Evolutionary conservation across 1,140 invertebrate species (phyloP), one percentile per base, ranked within the genome.

Genomic region (Manduca sexta): DNA sequence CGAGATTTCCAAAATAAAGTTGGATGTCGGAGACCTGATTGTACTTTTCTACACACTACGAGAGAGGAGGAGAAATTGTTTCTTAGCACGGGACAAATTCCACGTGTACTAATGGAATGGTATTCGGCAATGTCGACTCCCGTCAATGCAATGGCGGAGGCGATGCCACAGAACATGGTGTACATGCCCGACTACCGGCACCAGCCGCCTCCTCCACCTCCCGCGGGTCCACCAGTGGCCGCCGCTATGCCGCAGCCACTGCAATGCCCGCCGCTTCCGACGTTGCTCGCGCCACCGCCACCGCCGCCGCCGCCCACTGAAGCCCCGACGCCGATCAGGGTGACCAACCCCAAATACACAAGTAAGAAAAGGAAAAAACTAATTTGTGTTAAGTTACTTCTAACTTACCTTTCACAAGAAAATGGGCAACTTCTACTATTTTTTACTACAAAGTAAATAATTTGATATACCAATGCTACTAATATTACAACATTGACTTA

Each of bases 1-100:
- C 74, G 74, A 48, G 70, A 82, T 40, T 69, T 57, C 48, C 78
- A 82, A 50, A 82, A 82, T 43, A 56, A 56, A 30, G 44, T 55
- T 16, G 69, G 66, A 12, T 82, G 75, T 45, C 52, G 37, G 2
- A 55, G 75, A 12, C 60, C 64, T 45, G 62, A 61, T 46, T 82
- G 78, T 42, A 74, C 64, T 0, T 82, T 69, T 42, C 49, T 82
- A 11, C 78, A 82, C 41, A 47, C 69, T 3, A 65, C 60, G 1
- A 67, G 63, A 44, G 72, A 77, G 15, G 75, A 82, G 40, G 57
- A 82, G 35, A 65, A 49, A 26, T 43, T 71, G 4, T 82, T 79
- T 55, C 41, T 63, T 11, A 52, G 58, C 1, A 60, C 60, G 1
- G 69, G 70, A 6, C 48, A 62, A 44, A 47, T 79, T 38, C 78